Conservation (phyloP, 2,797 vertebrate species). For the Allenopithecus nigroviridis region DNA sequence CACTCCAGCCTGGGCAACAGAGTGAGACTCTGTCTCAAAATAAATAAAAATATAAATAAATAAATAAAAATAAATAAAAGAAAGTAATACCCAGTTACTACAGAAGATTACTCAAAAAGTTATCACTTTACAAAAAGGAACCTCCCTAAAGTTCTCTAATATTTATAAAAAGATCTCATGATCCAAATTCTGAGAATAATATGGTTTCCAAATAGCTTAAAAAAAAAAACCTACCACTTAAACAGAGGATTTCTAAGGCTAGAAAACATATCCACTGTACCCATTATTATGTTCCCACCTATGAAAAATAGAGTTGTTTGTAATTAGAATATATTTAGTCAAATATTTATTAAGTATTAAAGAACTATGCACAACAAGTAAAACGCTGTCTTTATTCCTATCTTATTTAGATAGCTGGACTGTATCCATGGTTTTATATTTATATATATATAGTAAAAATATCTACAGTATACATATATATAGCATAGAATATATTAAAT, state of each 20-base stretch:
- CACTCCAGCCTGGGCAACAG: not conserved
- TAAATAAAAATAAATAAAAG: not conserved
- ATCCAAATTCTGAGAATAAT: not conserved
- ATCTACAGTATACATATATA: not conserved
- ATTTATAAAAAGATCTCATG: not conserved
- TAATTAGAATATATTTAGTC: not conserved
- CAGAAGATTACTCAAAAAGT: not conserved
- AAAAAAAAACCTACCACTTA: not conserved
- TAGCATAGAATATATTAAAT: not conserved
- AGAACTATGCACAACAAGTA: not conserved
- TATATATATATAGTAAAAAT: not conserved
- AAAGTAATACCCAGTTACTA: not conserved
- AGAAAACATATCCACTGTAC: not conserved
- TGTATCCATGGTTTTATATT: not conserved
- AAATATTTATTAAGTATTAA: not conserved
- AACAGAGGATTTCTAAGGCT: not conserved
- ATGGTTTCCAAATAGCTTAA: not conserved
- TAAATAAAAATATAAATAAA: too few species aligned
- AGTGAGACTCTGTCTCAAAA: not conserved
- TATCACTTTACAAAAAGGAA: not conserved
- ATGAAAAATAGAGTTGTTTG: not conserved
- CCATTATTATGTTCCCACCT: not conserved
- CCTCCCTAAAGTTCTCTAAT: not conserved
- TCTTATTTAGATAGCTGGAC: not conserved
- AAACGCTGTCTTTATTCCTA: not conserved